Evolutionary conservation across 2,888 invertebrate genomes (phyloP), one percentile per base, ranked within the genome.

Genomic region (Hemistola chrysoprasaria): DNA sequence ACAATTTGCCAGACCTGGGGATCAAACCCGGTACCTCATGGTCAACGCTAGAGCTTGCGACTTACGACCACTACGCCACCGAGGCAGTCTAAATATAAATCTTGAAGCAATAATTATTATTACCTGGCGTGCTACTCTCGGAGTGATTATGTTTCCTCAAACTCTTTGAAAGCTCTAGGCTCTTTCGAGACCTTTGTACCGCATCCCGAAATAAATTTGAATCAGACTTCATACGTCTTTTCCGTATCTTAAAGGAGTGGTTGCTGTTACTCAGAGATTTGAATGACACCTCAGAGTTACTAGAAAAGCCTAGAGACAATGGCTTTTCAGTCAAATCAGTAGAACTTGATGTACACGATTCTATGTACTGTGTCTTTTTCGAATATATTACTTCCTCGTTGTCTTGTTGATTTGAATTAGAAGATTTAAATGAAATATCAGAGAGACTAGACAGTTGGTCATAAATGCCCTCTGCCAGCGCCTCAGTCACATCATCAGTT

Each of bases 181-280:
- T 63, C 51, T 64, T 83, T 31, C 70, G 70, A n/a, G 82, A 73
- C 53, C 73, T 68, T 42, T 79, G 75, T 27, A 86, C 49, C 8
- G 67, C 79, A 45, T 83, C 78, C 53, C 59, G 78, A 44, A 80
- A 71, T 30, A 88, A 65, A 59, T 65, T 80, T 0, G 83, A 63
- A 11, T 86, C 83, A 1, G 85, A 82, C 62, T 78, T 81, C 35
- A 70, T 44, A 35, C 78, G 65, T 61, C 82, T 78, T 53, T 84
- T 87, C 22, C 76, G 73, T 11, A 79, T 64, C 70, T 81, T 86
- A 26, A 58, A 78, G 1, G 85, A 80, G 45, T 71, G 69, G 43
- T 76, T 83, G 40, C 81, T 87, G 40, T 71, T 76, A 8, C n/a
- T n/a, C n/a, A 80, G 57, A 1, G 87, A 87, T 57, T 86, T 88